Evolutionary conservation across 2,888 invertebrate genomes (phyloP).

Genomic region (Megalurothrips usitatus): DNA sequence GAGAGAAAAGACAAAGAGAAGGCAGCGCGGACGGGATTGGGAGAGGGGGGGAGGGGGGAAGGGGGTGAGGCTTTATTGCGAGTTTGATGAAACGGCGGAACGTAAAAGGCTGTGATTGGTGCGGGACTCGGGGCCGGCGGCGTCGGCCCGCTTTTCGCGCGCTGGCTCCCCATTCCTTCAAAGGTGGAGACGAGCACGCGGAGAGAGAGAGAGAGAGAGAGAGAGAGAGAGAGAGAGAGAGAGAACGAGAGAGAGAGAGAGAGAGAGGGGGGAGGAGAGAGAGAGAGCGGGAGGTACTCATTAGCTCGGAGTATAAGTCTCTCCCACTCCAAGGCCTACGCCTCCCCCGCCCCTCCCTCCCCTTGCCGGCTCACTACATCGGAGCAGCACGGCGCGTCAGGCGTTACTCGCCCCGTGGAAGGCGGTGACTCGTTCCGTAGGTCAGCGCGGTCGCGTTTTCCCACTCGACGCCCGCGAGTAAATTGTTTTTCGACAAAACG

Average conservation of each 20-base stretch:
- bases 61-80: not conserved
- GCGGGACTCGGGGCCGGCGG: not conserved
- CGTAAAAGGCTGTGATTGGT: slow-evolving; percentile 8
- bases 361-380: too few species aligned
- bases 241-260: slow-evolving; percentile 14
- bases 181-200: not conserved
- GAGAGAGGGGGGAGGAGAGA: not conserved
- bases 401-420: not conserved
- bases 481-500: not conserved
- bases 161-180: not conserved
- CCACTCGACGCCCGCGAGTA: too few species aligned
- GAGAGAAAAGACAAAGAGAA: not conserved
- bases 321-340: too few species aligned
- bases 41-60: not conserved
- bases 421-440: too few species aligned
- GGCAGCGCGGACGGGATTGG: not conserved
- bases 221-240: slow-evolving; percentile 3
- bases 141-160: not conserved
- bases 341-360: too few species aligned
- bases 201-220: not conserved
- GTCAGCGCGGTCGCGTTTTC: too few species aligned
- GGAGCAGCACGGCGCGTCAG: not conserved
- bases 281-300: not conserved
- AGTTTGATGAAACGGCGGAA: not conserved
- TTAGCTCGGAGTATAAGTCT: not conserved